A percentile compares a stretch with the other conserved stretches of the same genome.
Conservation (phyloP, 2,888 invertebrate species). For the Elegia similella region DNA sequence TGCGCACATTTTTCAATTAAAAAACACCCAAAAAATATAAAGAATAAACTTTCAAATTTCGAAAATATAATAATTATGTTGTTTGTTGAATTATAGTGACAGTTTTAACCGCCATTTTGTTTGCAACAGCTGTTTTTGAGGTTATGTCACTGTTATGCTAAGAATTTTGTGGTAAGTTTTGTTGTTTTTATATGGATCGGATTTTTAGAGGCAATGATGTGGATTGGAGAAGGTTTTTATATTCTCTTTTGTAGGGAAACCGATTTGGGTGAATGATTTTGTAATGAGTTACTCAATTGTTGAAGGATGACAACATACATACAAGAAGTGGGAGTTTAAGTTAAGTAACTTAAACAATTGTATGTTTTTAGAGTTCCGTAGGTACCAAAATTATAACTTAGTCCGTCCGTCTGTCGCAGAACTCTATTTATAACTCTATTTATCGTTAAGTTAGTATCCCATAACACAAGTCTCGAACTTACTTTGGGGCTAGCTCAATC, state of each 20-base stretch:
- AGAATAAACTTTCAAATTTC: neutral
- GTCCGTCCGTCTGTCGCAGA: too few relatives aligned
- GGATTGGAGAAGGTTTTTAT: neutral
- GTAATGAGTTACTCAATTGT: conserved; percentile 1
- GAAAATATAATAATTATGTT: neutral
- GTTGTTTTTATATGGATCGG: neutral
- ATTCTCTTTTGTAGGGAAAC: neutral
- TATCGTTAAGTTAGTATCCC: too few relatives aligned
- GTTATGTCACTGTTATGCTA: conserved; percentile 14
- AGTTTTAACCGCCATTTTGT: conserved; percentile 10
- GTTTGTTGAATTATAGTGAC: neutral
- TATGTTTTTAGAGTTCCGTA: too few relatives aligned
- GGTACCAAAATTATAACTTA: too few relatives aligned
- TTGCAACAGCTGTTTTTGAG: conserved; percentile 4
- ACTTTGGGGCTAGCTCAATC: too few relatives aligned
- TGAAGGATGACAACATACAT: conserved; percentile 7
- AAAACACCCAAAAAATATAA: neutral
- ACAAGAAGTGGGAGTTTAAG: conserved; percentile 7
- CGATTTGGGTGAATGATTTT: neutral
- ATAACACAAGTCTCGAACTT: too few relatives aligned
- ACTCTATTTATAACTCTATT: too few relatives aligned
- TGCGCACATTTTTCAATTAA: conserved; percentile 19
- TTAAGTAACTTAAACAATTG: conserved; percentile 8
- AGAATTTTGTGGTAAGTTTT: conserved; percentile 15
- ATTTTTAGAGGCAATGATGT: neutral